Conservation (phyloP, 1,140 invertebrate species). For the Scylla paramamosain region DNA sequence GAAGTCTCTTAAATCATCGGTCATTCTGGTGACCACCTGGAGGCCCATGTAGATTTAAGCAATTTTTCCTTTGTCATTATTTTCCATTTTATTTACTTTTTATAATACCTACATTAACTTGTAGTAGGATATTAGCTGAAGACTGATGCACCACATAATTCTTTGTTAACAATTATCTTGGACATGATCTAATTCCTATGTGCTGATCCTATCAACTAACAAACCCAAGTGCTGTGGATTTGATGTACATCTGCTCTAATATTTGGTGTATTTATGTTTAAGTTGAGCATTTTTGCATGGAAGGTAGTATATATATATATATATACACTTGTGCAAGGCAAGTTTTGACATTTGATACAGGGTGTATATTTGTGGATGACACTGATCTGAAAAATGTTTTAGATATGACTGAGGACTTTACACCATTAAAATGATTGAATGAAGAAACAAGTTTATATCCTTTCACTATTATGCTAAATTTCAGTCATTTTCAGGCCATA, state of each 20-base stretch:
- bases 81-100: not conserved
- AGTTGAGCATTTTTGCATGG: not conserved
- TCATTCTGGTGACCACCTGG: no score
- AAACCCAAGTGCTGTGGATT: not conserved
- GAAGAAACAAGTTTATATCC: no score
- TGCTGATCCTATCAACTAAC: not conserved
- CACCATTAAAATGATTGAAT: slow-evolving; percentile 2
- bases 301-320: not conserved
- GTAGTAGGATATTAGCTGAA: not conserved
- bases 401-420: not conserved
- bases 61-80: no score
- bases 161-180: not conserved
- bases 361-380: not conserved
- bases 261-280: not conserved
- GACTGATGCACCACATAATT: not conserved
- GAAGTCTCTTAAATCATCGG: no score
- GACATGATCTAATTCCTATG: not conserved
- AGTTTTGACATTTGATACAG: not conserved
- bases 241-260: not conserved
- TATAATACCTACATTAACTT: not conserved
- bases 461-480: no score
- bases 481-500: no score
- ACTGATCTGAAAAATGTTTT: not conserved
- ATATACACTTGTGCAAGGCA: not conserved
- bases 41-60: no score